These are phyloP conservation scores for Agrypnia vestita DNA, from an alignment of 1,140 invertebrate genomes.

Conservation along the genomic window DNA sequence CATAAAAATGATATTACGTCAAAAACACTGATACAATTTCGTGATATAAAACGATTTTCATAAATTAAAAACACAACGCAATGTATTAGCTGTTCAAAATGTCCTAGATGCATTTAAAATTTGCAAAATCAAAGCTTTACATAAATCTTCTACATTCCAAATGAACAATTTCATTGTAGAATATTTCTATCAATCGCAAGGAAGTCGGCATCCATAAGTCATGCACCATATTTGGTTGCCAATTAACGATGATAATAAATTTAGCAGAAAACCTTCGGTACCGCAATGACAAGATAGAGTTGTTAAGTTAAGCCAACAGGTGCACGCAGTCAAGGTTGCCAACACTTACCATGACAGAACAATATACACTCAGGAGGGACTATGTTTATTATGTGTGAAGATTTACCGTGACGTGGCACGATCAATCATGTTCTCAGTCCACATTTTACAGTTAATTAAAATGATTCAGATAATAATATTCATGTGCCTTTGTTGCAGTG, in stretches of 20 bases:
- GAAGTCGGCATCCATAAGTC: not conserved
- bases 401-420: too few relatives aligned
- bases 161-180: not conserved
- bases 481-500: too few relatives aligned
- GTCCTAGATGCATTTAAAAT: not conserved
- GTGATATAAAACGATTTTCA: too few relatives aligned
- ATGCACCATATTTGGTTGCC: not conserved
- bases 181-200: not conserved
- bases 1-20: too few relatives aligned
- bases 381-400: too few relatives aligned
- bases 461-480: too few relatives aligned
- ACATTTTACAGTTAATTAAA: too few relatives aligned
- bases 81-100: too few relatives aligned
- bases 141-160: constrained; percentile 7
- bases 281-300: not conserved
- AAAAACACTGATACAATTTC: too few relatives aligned
- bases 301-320: constrained; percentile 5
- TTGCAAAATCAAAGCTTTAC: not conserved
- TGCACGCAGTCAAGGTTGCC: constrained; percentile 8
- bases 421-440: too few relatives aligned
- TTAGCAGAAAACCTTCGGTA: not conserved
- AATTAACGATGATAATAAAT: constrained; percentile 9
- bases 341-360: not conserved
- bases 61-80: too few relatives aligned
- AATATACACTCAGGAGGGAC: not conserved